A percentile compares a stretch with the other conserved stretches of the same genome.
These are phyloP conservation scores for Synanthedon vespiformis DNA, from an alignment of 2,888 invertebrate species.

Conservation along the genomic window DNA sequence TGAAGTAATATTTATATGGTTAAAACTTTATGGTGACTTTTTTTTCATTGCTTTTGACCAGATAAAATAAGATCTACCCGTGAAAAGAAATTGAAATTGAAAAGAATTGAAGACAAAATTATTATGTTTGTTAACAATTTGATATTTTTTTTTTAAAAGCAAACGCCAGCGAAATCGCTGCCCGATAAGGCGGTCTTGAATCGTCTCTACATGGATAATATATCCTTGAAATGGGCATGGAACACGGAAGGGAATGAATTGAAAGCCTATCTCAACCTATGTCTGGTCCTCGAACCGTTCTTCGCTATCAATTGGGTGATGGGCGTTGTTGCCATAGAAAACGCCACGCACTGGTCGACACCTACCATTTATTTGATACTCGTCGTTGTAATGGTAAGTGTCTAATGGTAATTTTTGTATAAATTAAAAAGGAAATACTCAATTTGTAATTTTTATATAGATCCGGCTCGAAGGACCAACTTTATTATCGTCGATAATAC, in stretches of 20 bases:
- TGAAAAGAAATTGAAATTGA: too few relatives aligned
- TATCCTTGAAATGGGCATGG: slow-evolving; percentile 60
- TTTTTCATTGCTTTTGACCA: too few relatives aligned
- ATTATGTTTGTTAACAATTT: too few relatives aligned
- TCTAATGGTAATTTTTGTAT: too few relatives aligned
- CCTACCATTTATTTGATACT: slow-evolving; percentile 71
- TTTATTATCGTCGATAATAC: neutral
- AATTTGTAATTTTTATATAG: neutral
- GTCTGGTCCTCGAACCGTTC: slow-evolving; percentile 77
- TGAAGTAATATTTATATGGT: too few relatives aligned
- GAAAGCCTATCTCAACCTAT: slow-evolving; percentile 71
- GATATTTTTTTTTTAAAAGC: slow-evolving; percentile 4
- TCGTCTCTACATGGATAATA: slow-evolving; percentile 56
- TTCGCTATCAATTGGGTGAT: slow-evolving; percentile 81
- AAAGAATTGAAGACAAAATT: too few relatives aligned
- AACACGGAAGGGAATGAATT: slow-evolving; percentile 68
- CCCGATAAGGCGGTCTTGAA: slow-evolving; percentile 47
- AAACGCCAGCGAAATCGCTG: slow-evolving; percentile 17
- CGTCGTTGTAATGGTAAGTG: slow-evolving; percentile 69
- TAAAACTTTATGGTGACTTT: too few relatives aligned
- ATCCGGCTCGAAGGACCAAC: neutral
- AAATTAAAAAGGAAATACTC: too few relatives aligned
- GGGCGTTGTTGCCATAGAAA: slow-evolving; percentile 79
- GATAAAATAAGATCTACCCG: too few relatives aligned
- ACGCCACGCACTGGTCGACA: slow-evolving; percentile 72